Percentiles rank a stretch among this genome's conserved stretches.
Evolutionary conservation across 2,797 vertebrate species (phyloP).

Genomic region (Neosilurus mollespiculum): DNA sequence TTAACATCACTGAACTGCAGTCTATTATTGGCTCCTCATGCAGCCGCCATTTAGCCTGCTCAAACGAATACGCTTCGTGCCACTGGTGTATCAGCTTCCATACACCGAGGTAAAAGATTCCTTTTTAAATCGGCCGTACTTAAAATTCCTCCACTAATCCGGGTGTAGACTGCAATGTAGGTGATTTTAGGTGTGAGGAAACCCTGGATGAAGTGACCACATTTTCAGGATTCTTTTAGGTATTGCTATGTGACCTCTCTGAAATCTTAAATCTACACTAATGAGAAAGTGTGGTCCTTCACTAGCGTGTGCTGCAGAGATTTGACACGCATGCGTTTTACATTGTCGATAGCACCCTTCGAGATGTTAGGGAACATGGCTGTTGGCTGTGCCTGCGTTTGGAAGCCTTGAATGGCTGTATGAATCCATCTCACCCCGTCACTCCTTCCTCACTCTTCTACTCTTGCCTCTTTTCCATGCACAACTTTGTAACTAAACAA

Average conservation of each 20-base stretch:
- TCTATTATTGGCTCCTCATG: conserved; percentile 67
- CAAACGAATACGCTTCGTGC: not conserved
- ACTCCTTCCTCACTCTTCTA: conserved; percentile 59
- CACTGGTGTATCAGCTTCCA: not conserved
- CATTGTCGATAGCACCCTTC: conserved; percentile 60
- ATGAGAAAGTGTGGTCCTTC: conserved; percentile 58
- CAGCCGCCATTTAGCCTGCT: conserved; percentile 22
- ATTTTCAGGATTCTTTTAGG: conserved; percentile 53
- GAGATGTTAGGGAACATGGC: conserved; percentile 63
- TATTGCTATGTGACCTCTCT: not conserved
- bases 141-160: conserved; percentile 42
- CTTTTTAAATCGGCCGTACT: not conserved
- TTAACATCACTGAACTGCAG: conserved; percentile 65
- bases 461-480: conserved; percentile 56
- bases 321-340: conserved; percentile 65
- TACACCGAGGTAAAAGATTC: not conserved
- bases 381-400: conserved; percentile 80
- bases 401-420: conserved; percentile 75
- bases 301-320: conserved; percentile 43
- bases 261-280: conserved; percentile 7
- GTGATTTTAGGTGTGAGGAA: conserved; percentile 40
- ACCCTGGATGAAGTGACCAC: conserved; percentile 55
- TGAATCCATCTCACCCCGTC: conserved; percentile 65
- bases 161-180: conserved; percentile 55
- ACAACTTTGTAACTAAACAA: conserved; percentile 67